A percentile compares a stretch with the other conserved stretches of the same genome.
phyloP scores from a whole-genome alignment of 2,888 invertebrate genomes.

The Synergus umbraculus region DNA sequence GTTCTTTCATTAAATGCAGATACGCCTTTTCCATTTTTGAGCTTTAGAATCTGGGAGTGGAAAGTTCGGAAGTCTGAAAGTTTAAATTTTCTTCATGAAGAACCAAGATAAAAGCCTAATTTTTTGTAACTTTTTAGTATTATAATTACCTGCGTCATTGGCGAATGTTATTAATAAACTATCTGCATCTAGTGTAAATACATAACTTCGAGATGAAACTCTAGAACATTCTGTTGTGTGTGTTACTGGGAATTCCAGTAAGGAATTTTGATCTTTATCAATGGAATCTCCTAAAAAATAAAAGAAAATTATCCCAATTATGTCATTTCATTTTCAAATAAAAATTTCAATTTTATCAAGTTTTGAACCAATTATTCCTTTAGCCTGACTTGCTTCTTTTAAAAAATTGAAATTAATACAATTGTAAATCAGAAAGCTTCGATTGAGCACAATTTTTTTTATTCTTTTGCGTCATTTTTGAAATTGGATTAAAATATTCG shows the following conservation, averaged over 20 bases:
- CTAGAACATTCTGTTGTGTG: conserved; percentile 85
- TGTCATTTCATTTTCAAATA: neutral
- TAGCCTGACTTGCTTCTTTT: too few species aligned
- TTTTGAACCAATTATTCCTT: neutral
- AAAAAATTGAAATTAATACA: too few species aligned
- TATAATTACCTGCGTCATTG: conserved; percentile 79
- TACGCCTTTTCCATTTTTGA: conserved; percentile 84
- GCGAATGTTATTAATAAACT: conserved; percentile 85
- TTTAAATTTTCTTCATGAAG: neutral
- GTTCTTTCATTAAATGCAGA: conserved; percentile 97
- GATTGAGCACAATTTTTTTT: too few species aligned
- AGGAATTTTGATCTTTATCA: conserved; percentile 69
- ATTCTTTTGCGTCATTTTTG: too few species aligned
- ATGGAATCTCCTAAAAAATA: conserved; percentile 63
- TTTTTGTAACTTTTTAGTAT: conserved; percentile 1
- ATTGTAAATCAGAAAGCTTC: too few species aligned
- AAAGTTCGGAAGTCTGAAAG: conserved; percentile 85
- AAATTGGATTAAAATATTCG: too few species aligned
- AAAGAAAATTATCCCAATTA: conserved; percentile 17
- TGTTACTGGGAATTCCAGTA: conserved; percentile 85
- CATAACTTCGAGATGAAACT: conserved; percentile 84
- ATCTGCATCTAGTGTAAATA: conserved; percentile 86
- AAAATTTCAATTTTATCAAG: neutral
- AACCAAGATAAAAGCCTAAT: neutral
- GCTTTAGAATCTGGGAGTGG: conserved; percentile 85